A percentile compares a stretch with the other conserved stretches of the same genome.
Evolutionary conservation across 1,140 invertebrate species (phyloP).

Genomic region (Pachyrhynchus sulphureomaculatus): DNA sequence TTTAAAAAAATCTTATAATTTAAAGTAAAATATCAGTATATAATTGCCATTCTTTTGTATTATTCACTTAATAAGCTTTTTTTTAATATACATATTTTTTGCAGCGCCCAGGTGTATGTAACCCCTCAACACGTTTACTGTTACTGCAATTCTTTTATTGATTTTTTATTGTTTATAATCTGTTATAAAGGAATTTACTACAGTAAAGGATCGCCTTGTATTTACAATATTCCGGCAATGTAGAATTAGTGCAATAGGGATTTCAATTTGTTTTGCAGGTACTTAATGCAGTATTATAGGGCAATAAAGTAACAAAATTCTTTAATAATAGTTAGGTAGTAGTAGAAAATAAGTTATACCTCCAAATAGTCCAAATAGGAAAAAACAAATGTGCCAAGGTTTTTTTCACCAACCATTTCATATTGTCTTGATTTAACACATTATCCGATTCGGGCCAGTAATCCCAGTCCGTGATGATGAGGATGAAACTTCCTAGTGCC

Average conservation of each 20-base stretch:
- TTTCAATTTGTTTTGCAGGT: background rate
- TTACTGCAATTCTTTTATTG: too few relatives aligned
- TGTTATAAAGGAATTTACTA: too few relatives aligned
- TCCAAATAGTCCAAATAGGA: constrained; percentile 67
- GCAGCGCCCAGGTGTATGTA: too few relatives aligned
- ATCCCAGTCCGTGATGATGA: constrained; percentile 56
- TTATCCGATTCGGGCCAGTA: constrained; percentile 52
- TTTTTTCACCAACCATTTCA: constrained; percentile 60
- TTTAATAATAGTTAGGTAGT: too few relatives aligned
- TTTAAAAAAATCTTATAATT: too few relatives aligned
- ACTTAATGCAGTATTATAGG: background rate
- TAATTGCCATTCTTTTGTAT: too few relatives aligned
- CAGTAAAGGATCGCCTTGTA: background rate
- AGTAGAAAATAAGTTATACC: too few relatives aligned
- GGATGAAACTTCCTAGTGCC: constrained; percentile 54
- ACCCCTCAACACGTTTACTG: too few relatives aligned
- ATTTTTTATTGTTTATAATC: too few relatives aligned
- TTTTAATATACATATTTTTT: too few relatives aligned
- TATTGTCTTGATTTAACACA: constrained; percentile 37
- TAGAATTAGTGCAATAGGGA: background rate
- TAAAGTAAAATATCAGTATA: too few relatives aligned
- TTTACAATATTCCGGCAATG: background rate
- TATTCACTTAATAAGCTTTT: too few relatives aligned
- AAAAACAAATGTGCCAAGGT: constrained; percentile 61
- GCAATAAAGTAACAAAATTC: constrained; percentile 14